Evolutionary conservation across 2,888 invertebrate genomes (phyloP).

Genomic region (Aphidius colemani): DNA sequence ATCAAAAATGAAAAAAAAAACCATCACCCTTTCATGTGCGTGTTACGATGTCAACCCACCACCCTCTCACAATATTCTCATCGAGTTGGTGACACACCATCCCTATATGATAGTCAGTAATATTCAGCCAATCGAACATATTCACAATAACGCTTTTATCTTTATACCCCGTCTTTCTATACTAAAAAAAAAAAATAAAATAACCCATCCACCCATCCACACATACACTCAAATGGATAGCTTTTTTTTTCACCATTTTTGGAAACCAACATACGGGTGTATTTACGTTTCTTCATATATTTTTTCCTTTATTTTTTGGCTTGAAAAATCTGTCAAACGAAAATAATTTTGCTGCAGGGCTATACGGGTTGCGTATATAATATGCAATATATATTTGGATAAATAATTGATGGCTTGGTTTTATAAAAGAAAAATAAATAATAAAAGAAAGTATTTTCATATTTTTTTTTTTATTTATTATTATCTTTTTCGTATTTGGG

Average conservation of each 20-base stretch:
- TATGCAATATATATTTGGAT: not conserved
- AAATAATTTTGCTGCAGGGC: slow-evolving; percentile 17
- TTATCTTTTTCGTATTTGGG: not conserved
- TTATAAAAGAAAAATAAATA: not conserved
- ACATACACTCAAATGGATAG: slow-evolving; percentile 35
- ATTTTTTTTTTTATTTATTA: too few relatives aligned
- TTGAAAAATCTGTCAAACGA: slow-evolving; percentile 53
- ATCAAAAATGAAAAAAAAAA: not conserved
- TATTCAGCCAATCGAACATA: slow-evolving; percentile 25
- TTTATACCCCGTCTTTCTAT: too few relatives aligned
- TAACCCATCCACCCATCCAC: slow-evolving; percentile 33
- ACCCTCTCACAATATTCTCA: slow-evolving; percentile 1
- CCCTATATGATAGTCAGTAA: slow-evolving; percentile 22
- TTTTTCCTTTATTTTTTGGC: slow-evolving; percentile 8
- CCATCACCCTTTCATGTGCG: slow-evolving; percentile 24
- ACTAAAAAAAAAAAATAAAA: not conserved
- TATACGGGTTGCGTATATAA: slow-evolving; percentile 23
- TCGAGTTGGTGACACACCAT: slow-evolving; percentile 28
- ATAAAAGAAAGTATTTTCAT: slow-evolving; percentile 15
- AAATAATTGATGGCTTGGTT: not conserved
- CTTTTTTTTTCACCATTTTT: slow-evolving; percentile 47
- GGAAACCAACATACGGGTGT: slow-evolving; percentile 55
- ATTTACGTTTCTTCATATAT: slow-evolving; percentile 46
- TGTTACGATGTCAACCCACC: slow-evolving; percentile 17
- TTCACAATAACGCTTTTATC: not conserved